Percentiles rank a stretch among this genome's conserved stretches.
These are phyloP conservation scores for Champsocephalus gunnari DNA, from an alignment of 2,797 vertebrate species.

Conservation along the genomic window DNA sequence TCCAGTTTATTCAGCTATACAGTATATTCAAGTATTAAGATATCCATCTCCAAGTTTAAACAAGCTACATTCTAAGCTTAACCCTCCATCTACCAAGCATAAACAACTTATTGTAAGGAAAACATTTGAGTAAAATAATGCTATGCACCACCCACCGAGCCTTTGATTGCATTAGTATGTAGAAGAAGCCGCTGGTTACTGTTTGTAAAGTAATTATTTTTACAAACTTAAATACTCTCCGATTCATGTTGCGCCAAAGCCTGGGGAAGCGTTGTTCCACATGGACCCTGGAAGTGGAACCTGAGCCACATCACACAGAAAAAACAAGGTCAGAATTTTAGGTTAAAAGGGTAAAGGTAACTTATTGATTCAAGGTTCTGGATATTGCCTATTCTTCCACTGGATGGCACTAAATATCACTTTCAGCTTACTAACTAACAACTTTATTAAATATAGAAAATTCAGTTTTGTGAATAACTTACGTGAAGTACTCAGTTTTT, in stretches of 20 bases:
- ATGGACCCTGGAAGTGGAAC: constrained; percentile 94
- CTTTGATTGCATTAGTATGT: constrained; percentile 32
- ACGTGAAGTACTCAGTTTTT: constrained; percentile 91
- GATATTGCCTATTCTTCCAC: neutral
- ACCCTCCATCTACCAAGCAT: constrained; percentile 15
- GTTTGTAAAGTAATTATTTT: constrained; percentile 20
- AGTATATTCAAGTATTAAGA: constrained; percentile 69
- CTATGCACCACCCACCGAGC: neutral
- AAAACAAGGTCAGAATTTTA: constrained; percentile 24
- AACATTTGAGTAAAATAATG: constrained; percentile 20
- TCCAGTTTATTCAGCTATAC: constrained; percentile 54
- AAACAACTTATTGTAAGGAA: constrained; percentile 41
- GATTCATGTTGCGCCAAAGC: constrained; percentile 89
- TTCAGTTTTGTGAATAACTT: constrained; percentile 47
- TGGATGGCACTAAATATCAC: constrained; percentile 21
- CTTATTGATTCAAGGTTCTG: neutral
- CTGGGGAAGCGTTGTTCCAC: constrained; percentile 90
- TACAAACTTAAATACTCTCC: constrained; percentile 77
- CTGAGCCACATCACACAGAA: constrained; percentile 75
- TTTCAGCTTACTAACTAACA: neutral
- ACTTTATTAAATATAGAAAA: neutral
- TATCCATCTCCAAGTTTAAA: constrained; percentile 23
- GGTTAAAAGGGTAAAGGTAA: neutral
- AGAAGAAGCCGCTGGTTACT: constrained; percentile 8
- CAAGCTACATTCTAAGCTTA: constrained; percentile 27